These are phyloP conservation scores for Calliopsis andreniformis DNA, from an alignment of 1,140 invertebrate species.

Conservation along the genomic window DNA sequence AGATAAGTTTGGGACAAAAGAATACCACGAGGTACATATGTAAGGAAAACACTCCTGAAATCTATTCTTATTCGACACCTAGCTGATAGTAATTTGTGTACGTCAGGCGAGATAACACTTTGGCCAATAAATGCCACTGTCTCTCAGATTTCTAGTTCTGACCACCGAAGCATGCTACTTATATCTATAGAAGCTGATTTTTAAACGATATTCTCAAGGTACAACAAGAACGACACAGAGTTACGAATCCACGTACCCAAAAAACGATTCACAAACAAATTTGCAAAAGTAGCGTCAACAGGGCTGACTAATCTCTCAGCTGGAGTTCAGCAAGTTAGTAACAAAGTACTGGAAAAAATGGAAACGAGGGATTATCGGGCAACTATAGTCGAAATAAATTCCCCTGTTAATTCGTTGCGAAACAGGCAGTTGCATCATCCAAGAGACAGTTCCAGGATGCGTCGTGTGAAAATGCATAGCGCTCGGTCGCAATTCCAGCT, in stretches of 20 bases:
- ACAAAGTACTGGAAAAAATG: no score
- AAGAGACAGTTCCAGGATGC: constrained; percentile 15
- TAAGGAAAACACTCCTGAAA: no score
- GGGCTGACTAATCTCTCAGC: no score
- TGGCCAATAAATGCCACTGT: no score
- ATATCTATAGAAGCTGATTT: constrained; percentile 37
- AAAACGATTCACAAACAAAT: not conserved
- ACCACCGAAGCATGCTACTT: not conserved
- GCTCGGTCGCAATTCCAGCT: constrained; percentile 32
- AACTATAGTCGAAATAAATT: constrained; percentile 29
- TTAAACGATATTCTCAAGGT: not conserved
- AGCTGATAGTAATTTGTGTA: no score
- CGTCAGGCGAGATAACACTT: no score
- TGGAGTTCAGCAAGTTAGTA: no score
- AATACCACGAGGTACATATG: no score
- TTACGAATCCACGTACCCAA: not conserved
- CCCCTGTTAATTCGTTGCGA: constrained; percentile 16
- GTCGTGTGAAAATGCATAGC: constrained; percentile 30
- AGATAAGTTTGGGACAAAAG: no score
- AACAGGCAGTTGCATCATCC: not conserved
- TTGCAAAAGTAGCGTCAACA: not conserved
- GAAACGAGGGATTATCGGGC: not conserved
- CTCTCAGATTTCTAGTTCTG: no score
- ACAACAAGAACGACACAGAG: not conserved
- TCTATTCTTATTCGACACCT: no score